A percentile compares a stretch with the other conserved stretches of the same genome.
phyloP scores from a whole-genome alignment of 2,888 invertebrate genomes.

The Philereme transversata region DNA sequence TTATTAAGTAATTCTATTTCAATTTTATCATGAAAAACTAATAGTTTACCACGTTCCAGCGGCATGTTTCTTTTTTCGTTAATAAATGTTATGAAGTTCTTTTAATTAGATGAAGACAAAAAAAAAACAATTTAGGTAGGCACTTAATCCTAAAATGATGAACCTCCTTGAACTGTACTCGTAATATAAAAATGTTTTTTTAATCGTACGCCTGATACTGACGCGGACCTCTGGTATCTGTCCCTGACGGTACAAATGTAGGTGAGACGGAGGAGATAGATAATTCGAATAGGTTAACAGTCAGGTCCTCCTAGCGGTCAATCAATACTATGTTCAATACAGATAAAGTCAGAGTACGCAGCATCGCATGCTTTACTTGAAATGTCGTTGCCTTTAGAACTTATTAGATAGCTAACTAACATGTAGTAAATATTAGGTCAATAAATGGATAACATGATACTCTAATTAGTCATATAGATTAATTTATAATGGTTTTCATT shows the following conservation, averaged over 20 bases:
- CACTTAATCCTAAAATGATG: too few relatives aligned
- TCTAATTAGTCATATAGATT: neutral
- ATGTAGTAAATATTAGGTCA: constrained; percentile 9
- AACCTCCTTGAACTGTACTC: too few relatives aligned
- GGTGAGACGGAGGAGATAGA: constrained; percentile 50
- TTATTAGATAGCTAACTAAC: constrained; percentile 3
- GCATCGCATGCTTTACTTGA: neutral
- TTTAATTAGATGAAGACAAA: too few relatives aligned
- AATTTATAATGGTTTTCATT: neutral
- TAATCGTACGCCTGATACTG: too few relatives aligned
- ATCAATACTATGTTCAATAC: constrained; percentile 3
- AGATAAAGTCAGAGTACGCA: constrained; percentile 12
- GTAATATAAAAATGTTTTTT: too few relatives aligned
- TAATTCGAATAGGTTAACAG: constrained; percentile 35
- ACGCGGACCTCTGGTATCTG: constrained; percentile 11
- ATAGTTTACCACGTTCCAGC: too few relatives aligned
- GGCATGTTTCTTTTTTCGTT: too few relatives aligned
- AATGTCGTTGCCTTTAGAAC: constrained; percentile 10
- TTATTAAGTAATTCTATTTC: too few relatives aligned
- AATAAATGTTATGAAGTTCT: too few relatives aligned
- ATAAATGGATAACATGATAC: constrained; percentile 2
- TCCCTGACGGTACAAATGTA: constrained; percentile 21
- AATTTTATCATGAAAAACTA: too few relatives aligned
- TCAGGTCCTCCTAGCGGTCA: constrained; percentile 21
- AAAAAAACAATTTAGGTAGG: too few relatives aligned